Evolutionary conservation across 2,888 invertebrate species (phyloP).

Genomic region (Agriotes lineatus): DNA sequence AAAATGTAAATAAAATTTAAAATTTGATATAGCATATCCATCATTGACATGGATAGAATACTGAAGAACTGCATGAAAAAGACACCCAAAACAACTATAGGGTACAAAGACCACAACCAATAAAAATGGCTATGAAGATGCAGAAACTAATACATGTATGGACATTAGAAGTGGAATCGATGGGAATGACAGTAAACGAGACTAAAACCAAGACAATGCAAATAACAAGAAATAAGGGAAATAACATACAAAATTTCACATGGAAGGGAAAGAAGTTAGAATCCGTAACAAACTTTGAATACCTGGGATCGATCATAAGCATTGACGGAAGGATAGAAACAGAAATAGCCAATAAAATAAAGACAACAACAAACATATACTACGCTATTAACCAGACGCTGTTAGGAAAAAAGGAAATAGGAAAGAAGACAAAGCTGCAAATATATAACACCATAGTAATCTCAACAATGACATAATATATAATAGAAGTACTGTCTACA

Average conservation of each 20-base stretch:
- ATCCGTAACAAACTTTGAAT: neutral
- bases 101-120: neutral
- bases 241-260: neutral
- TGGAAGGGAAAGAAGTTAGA: neutral
- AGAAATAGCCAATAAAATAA: neutral
- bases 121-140: neutral
- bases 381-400: too few species aligned
- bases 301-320: neutral
- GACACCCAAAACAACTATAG: slow-evolving; percentile 9
- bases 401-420: too few species aligned
- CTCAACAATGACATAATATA: too few species aligned
- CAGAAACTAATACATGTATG: too few species aligned
- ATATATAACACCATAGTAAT: too few species aligned
- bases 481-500: too few species aligned
- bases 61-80: slow-evolving; percentile 5
- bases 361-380: too few species aligned
- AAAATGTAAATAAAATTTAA: too few species aligned
- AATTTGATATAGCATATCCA: too few species aligned
- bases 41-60: neutral
- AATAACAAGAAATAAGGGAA: neutral
- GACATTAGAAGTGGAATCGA: too few species aligned
- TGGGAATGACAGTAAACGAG: neutral
- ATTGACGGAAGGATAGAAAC: neutral
- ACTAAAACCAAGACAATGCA: neutral
- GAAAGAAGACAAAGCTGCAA: too few species aligned